Base-by-base conservation (phyloP, 1,140 invertebrate genomes). In the Stenopsyche tienmushanensis region DNA sequence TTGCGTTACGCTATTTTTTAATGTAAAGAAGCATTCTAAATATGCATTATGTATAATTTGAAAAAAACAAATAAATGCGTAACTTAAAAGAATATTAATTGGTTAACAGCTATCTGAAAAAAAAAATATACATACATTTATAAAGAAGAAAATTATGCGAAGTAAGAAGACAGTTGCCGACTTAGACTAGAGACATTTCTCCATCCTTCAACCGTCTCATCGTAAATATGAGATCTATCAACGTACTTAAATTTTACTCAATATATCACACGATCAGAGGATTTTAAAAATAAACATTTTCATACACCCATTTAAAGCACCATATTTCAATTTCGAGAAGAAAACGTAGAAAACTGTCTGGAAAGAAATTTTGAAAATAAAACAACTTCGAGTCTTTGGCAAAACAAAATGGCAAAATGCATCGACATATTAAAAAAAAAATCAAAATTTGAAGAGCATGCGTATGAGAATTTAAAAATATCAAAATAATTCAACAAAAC, bases 121-220 rank as follows among this genome's bases (percentile, higher is more conserved):
- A n/a, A n/a, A n/a, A n/a, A n/a, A n/a, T n/a, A n/a, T n/a, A n/a
- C n/a, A n/a, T n/a, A n/a, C n/a, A n/a, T n/a, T n/a, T n/a, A n/a
- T n/a, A n/a, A 34, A 34, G 29, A 34, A 34, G 29, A 34, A 34
- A 34, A 34, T 34, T 7, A 34, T 34, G 49, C 20, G 41, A 54
- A 54, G 39, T 62, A 25, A 69, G 44, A 70, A 70, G 62, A 70
- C 68, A 70, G 68, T 70, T 66, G 68, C 68, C 64, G 62, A 60
- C 45, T 42, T 53, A 66, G 64, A 70, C 68, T 70, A 70, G 67
- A 69, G 64, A 69, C 58, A 41, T 53, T 54, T 60, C 55, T 62
- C 55, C 54, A 29, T 41, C 25, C 26, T 24, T 42, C 64, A 52
- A 29, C 47, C 62, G 62, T 64, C 68, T 64, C 68, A 65, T 62